Evolutionary conservation across 2,797 vertebrate genomes (phyloP).

Genomic region (Gymnothorax reevesii): DNA sequence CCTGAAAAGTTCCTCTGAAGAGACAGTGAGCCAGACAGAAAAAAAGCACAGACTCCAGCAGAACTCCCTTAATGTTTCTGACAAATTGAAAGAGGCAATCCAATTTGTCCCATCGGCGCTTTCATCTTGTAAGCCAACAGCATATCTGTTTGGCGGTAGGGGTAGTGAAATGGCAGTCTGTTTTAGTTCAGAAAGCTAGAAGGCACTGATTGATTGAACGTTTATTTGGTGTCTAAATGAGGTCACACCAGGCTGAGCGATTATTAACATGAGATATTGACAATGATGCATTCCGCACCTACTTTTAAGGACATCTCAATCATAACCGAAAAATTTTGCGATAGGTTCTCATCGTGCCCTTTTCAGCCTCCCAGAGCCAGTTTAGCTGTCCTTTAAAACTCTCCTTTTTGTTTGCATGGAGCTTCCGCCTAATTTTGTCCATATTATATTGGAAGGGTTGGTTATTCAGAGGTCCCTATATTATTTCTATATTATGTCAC

Average conservation of each 20-base stretch:
- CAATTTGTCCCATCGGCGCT: not conserved
- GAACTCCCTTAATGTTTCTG: conserved; percentile 34
- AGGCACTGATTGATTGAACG: not conserved
- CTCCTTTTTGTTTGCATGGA: not conserved
- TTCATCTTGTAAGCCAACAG: not conserved
- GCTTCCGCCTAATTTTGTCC: not conserved
- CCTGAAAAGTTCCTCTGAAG: not conserved
- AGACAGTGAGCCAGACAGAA: not conserved
- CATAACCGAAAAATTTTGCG: not conserved
- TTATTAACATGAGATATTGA: conserved; percentile 32
- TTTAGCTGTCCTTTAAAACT: not conserved
- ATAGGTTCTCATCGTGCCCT: not conserved
- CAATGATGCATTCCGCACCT: conserved; percentile 26
- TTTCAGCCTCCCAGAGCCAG: not conserved
- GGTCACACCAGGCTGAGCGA: conserved; percentile 27
- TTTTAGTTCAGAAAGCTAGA: not conserved
- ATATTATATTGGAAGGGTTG: not conserved
- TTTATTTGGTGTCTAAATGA: conserved; percentile 29
- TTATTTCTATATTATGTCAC: too few species aligned
- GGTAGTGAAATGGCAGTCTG: not conserved
- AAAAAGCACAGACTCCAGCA: not conserved
- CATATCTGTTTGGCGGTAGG: not conserved
- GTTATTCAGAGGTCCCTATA: not conserved
- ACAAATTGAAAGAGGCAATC: conserved; percentile 33
- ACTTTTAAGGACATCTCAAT: conserved; percentile 10